Conservation (phyloP, 2,113 vertebrate species). For the Hippocampus comes region DNA sequence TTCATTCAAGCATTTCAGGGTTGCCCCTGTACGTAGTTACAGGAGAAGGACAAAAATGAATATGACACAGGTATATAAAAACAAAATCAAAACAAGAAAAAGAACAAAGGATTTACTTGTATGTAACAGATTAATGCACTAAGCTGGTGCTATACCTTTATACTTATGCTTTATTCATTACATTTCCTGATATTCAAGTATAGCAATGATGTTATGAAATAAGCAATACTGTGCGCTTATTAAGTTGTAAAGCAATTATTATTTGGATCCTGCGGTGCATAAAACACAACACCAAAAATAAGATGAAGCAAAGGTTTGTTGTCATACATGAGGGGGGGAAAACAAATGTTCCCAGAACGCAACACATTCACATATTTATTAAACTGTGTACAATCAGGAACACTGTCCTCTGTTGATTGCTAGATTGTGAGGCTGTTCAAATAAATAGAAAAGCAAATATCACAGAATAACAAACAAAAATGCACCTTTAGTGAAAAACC, state of each 20-base stretch:
- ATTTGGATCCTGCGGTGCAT: slow-evolving; percentile 4
- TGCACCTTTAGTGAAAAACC: not conserved
- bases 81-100: not conserved
- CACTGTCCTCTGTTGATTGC: not conserved
- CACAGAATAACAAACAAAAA: not conserved
- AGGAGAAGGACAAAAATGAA: not conserved
- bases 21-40: not conserved
- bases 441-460: not conserved
- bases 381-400: too few species aligned
- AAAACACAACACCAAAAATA: not conserved
- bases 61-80: not conserved
- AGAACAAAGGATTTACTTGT: not conserved
- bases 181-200: slow-evolving; percentile 44
- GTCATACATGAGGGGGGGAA: too few species aligned
- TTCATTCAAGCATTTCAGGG: not conserved
- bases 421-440: not conserved
- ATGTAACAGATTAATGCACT: not conserved
- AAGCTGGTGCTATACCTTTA: slow-evolving; percentile 12
- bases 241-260: slow-evolving; percentile 2
- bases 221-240: not conserved
- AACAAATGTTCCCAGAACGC: not conserved
- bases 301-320: not conserved
- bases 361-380: not conserved
- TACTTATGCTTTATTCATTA: slow-evolving; percentile 7
- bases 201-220: slow-evolving; percentile 28